phyloP scores from a whole-genome alignment of 2,113 vertebrate species.

The Corythornis madagascariensis region DNA sequence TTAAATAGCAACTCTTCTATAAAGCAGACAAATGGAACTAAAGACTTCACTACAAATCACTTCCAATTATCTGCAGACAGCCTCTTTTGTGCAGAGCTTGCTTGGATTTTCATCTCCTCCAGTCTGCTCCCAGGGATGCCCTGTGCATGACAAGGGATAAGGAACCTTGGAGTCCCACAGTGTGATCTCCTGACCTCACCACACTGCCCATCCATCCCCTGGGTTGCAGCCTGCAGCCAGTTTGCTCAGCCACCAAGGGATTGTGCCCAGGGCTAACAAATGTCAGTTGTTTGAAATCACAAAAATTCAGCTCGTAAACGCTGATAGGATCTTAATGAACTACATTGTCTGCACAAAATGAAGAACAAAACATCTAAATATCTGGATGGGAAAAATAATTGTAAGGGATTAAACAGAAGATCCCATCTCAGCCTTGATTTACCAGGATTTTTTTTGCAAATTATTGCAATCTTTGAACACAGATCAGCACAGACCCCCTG shows the following conservation, averaged over 20 bases:
- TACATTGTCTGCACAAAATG: background rate
- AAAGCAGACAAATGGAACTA: conserved; percentile 6
- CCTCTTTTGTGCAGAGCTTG: background rate
- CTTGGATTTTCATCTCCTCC: background rate
- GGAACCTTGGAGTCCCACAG: background rate
- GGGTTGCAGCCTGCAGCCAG: background rate
- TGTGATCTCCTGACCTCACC: background rate
- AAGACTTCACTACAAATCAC: background rate
- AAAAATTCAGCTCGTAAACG: background rate
- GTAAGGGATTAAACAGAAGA: background rate
- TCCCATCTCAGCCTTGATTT: background rate
- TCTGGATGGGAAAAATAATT: background rate
- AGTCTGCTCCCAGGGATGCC: background rate
- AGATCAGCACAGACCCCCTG: background rate
- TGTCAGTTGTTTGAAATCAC: background rate
- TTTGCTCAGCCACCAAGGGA: background rate
- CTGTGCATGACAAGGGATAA: background rate
- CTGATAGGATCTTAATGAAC: background rate
- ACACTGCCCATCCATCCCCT: background rate
- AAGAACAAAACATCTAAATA: background rate
- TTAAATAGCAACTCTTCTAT: conserved; percentile 22
- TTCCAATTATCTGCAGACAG: conserved; percentile 14
- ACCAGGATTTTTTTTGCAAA: background rate
- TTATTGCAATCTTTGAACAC: background rate
- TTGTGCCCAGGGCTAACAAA: background rate